Evolutionary conservation across 2,797 vertebrate species (phyloP).

Genomic region (Heterohyrax brucei): DNA sequence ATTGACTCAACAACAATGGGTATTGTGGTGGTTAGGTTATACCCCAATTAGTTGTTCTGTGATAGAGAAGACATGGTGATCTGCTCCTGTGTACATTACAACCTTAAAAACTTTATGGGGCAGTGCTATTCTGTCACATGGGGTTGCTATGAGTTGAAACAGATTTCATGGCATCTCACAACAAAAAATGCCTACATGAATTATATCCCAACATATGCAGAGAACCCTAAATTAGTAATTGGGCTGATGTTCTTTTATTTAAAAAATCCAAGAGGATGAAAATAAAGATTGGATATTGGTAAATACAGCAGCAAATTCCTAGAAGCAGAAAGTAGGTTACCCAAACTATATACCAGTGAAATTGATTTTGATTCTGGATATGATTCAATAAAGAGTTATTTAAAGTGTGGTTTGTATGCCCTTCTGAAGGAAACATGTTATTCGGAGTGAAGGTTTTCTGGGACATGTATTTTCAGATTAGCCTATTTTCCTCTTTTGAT

Average conservation of each 20-base stretch:
- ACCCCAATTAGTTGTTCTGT: too few species aligned
- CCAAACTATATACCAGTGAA: neutral
- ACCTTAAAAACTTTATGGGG: neutral
- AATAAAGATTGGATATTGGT: constrained; percentile 10
- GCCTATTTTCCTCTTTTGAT: neutral
- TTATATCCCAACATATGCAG: neutral
- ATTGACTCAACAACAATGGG: too few species aligned
- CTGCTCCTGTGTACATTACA: too few species aligned
- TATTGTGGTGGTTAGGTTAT: too few species aligned
- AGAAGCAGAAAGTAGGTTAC: neutral
- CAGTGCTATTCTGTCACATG: too few species aligned
- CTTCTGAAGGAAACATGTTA: constrained; percentile 10
- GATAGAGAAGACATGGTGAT: too few species aligned
- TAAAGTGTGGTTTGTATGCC: neutral
- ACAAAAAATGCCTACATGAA: neutral
- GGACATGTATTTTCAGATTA: constrained; percentile 55
- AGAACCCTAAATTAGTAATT: neutral
- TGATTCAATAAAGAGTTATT: constrained; percentile 35
- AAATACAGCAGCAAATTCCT: constrained; percentile 7
- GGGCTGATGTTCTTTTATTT: constrained; percentile 31
- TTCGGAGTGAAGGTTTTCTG: constrained; percentile 15
- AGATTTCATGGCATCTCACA: too few species aligned
- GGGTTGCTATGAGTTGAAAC: neutral
- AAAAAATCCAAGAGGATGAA: constrained; percentile 49
- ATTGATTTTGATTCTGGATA: neutral